Evolutionary conservation across 2,888 invertebrate genomes (phyloP).

Genomic region (Eristalinus sepulchralis): DNA sequence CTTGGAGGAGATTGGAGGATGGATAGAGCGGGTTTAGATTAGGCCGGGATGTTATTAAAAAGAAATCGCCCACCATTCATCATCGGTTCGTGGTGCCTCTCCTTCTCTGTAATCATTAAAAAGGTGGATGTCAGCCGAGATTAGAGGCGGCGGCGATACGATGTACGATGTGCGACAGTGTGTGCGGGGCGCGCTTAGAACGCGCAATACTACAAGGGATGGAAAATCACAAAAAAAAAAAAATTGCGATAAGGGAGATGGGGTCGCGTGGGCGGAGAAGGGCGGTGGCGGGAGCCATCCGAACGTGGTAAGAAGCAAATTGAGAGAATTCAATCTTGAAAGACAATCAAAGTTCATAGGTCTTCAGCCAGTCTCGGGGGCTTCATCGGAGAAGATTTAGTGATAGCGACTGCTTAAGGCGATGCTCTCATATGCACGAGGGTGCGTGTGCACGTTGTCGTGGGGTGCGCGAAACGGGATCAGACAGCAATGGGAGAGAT

Average conservation of each 20-base stretch:
- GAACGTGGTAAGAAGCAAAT: neutral
- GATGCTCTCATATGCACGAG: neutral
- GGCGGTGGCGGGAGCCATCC: neutral
- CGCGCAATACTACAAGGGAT: slow-evolving; percentile 8
- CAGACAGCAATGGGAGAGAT: too few relatives aligned
- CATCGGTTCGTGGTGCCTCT: slow-evolving; percentile 22
- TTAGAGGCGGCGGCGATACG: slow-evolving; percentile 18
- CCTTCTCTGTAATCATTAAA: slow-evolving; percentile 50
- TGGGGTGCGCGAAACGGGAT: too few relatives aligned
- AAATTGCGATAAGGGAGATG: neutral
- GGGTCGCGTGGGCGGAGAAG: neutral
- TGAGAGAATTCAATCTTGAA: neutral
- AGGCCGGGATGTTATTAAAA: slow-evolving; percentile 24
- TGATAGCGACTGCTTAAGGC: neutral
- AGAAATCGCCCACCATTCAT: slow-evolving; percentile 43
- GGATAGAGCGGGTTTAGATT: slow-evolving; percentile 27
- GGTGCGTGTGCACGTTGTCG: neutral
- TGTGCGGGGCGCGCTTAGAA: slow-evolving; percentile 3
- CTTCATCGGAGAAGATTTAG: neutral
- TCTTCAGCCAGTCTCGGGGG: neutral
- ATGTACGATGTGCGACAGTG: neutral
- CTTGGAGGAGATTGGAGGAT: slow-evolving; percentile 8
- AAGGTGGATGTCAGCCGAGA: slow-evolving; percentile 66
- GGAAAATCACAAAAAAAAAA: neutral
- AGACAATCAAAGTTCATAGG: neutral